Percentiles rank a stretch among this genome's conserved stretches.
Evolutionary conservation across 2,888 invertebrate genomes (phyloP).

Genomic region (Nycteola revayana): DNA sequence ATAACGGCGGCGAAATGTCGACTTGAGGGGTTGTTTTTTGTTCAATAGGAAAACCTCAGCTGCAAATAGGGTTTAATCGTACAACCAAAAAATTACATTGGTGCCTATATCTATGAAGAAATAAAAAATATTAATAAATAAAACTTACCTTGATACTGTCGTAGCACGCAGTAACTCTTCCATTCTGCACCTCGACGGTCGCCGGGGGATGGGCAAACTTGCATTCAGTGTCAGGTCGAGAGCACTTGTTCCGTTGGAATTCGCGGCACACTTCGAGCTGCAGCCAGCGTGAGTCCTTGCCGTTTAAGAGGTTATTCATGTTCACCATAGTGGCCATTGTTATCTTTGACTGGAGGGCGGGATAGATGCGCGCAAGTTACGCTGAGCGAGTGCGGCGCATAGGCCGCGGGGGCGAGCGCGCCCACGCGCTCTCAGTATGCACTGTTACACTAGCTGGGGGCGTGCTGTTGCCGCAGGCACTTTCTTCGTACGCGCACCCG

Average conservation of each 20-base stretch:
- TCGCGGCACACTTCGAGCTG: constrained; percentile 99
- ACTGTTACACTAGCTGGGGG: constrained; percentile 53
- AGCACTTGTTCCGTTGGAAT: constrained; percentile 99
- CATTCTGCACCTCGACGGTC: constrained; percentile 99
- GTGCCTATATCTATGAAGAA: constrained; percentile 10
- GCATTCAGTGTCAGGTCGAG: constrained; percentile 99
- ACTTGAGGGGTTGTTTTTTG: constrained; percentile 60
- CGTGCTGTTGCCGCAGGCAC: constrained; percentile 42
- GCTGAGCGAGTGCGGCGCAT: constrained; percentile 76
- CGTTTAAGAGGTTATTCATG: constrained; percentile 98
- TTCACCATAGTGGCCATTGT: constrained; percentile 94
- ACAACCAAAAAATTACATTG: too few species aligned
- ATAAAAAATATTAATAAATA: background rate
- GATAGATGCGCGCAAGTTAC: constrained; percentile 69
- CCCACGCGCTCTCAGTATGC: constrained; percentile 69
- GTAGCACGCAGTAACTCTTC: constrained; percentile 99
- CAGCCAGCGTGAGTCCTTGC: constrained; percentile 99
- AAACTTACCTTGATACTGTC: constrained; percentile 99
- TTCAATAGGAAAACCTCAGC: constrained; percentile 50
- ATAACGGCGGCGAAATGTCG: constrained; percentile 69
- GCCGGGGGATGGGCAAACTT: constrained; percentile 99
- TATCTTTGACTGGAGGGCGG: constrained; percentile 58
- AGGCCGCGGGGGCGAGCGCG: constrained; percentile 71
- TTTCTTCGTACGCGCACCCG: constrained; percentile 51
- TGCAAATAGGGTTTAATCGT: constrained; percentile 38